A percentile compares a stretch with the other conserved stretches of the same genome.
Conservation (phyloP, 2,888 invertebrate species). For the Sipha maydis region DNA sequence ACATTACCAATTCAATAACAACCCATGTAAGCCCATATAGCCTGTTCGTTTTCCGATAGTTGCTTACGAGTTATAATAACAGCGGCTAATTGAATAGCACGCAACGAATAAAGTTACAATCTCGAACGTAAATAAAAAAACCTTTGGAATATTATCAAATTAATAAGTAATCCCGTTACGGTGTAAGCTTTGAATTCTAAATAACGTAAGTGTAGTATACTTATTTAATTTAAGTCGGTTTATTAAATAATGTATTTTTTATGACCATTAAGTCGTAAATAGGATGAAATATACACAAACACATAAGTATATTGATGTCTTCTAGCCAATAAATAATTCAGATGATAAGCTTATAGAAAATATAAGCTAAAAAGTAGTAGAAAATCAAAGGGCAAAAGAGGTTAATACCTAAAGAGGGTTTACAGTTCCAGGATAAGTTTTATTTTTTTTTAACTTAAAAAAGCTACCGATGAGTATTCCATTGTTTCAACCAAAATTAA, state of each 20-base stretch:
- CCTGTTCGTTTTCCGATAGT: too few species aligned
- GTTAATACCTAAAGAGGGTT: background rate
- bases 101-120: background rate
- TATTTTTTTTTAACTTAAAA: background rate
- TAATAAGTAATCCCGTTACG: background rate
- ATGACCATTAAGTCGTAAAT: background rate
- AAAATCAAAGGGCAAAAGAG: background rate
- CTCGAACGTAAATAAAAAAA: background rate
- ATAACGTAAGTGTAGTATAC: background rate
- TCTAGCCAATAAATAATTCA: background rate
- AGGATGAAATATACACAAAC: background rate
- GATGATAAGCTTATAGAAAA: background rate
- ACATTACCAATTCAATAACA: too few species aligned
- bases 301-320: background rate
- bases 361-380: background rate
- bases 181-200: background rate
- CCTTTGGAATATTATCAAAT: background rate
- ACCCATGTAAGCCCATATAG: too few species aligned
- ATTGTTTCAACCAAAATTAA: background rate
- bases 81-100: too few species aligned
- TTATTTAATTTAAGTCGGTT: background rate
- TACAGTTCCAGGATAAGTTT: background rate
- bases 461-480: background rate
- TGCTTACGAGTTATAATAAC: too few species aligned
- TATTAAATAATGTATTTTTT: background rate